These are phyloP conservation scores for Plagodis dolabraria DNA, from an alignment of 2,888 invertebrate genomes.

Conservation along the genomic window DNA sequence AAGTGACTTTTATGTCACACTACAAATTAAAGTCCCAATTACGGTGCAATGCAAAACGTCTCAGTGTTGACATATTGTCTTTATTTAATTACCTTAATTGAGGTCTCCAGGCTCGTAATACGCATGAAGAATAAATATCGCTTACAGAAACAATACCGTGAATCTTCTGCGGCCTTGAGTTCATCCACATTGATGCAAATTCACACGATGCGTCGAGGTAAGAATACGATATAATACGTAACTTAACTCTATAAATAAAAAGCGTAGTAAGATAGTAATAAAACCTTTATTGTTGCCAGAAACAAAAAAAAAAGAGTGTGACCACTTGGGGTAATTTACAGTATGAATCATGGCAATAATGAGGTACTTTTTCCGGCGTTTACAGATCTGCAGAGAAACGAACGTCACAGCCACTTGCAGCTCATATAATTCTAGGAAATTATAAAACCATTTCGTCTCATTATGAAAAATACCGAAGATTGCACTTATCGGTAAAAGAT, in stretches of 20 bases:
- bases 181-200: slow-evolving; percentile 44
- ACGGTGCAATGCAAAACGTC: slow-evolving; percentile 24
- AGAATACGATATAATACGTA: slow-evolving; percentile 5
- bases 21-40: slow-evolving; percentile 26
- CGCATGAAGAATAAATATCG: slow-evolving; percentile 36
- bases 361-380: slow-evolving; percentile 30
- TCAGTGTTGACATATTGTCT: slow-evolving; percentile 36
- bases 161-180: slow-evolving; percentile 52
- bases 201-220: slow-evolving; percentile 48
- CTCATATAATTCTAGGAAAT: slow-evolving; percentile 29
- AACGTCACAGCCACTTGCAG: slow-evolving; percentile 11
- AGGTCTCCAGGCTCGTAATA: slow-evolving; percentile 40
- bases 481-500: slow-evolving; percentile 34
- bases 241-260: slow-evolving; percentile 7
- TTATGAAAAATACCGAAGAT: slow-evolving; percentile 24
- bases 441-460: slow-evolving; percentile 23
- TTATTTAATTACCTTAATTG: slow-evolving; percentile 36
- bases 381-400: slow-evolving; percentile 3
- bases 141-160: slow-evolving; percentile 42
- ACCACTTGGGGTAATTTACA: slow-evolving; percentile 16
- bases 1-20: slow-evolving; percentile 22
- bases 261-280: background rate
- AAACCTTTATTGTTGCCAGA: slow-evolving; percentile 4
- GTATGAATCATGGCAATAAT: slow-evolving; percentile 12
- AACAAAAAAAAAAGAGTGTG: slow-evolving; percentile 11